Evolutionary conservation across 2,888 invertebrate genomes (phyloP), one percentile per base, ranked within the genome.

Genomic region (Sympetrum striolatum): DNA sequence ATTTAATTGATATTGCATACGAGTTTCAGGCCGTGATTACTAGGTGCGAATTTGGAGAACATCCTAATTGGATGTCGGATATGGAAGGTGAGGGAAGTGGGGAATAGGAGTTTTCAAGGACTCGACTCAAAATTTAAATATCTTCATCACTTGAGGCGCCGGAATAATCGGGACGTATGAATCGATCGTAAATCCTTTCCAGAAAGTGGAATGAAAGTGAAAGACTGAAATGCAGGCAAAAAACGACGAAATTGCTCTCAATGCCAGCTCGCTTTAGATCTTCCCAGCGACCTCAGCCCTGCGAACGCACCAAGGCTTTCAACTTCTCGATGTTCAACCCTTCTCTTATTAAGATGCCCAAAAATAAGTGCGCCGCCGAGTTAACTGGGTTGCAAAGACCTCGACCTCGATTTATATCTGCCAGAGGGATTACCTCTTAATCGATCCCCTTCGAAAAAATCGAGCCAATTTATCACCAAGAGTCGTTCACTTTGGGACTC

Each of bases 371-470:
- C 5, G 37, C 22, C 5, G 37, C 12, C 22, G 6, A 86, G 14
- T 58, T 86, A 35, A 37, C 58, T 60, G 31, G 37, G 31, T 39
- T 15, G 73, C 39, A 3, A 80, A 12, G 37, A 37, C 86, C 86
- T 86, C 86, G 86, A 86, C 86, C 86, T 86, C 86, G 18, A 60
- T 86, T 86, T 60, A 22, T n/a, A 86, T 86, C 60, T 64, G 64
- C 64, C 73, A 82, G 35, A 58, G 82, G 58, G 37, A 86, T 64
- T 64, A 60, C 37, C 35, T 5, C 31, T 73, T 73, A 31, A 73
- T 73, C 25, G 31, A 73, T 25, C 1, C 73, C 31, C 31, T 31
- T 73, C 73, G 73, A 25, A 25, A 73, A 73, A 12, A 6, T 44
- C 44, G 44, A 44, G 44, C 44, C 44, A 53, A 53, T 53, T 53